Conservation (phyloP, 2,888 invertebrate genomes). For the Leistus spinibarbis region DNA sequence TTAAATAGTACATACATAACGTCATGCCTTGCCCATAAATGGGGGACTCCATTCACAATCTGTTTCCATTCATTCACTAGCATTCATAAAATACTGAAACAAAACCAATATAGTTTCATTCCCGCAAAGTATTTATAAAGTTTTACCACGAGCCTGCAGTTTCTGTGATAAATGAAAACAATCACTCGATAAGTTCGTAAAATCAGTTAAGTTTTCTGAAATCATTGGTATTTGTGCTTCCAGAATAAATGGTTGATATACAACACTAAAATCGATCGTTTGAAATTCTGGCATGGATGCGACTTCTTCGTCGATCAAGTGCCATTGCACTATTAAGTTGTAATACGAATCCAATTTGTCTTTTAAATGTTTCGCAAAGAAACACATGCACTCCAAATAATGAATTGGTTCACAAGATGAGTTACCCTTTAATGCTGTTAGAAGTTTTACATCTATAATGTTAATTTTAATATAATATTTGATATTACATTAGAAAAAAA, state of each 20-base stretch:
- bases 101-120: background rate
- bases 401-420: slow-evolving; percentile 56
- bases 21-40: too few species aligned
- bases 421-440: slow-evolving; percentile 54
- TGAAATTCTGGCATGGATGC: slow-evolving; percentile 57
- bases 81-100: background rate
- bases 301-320: slow-evolving; percentile 60
- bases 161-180: slow-evolving; percentile 71
- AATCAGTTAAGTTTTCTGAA: slow-evolving; percentile 57
- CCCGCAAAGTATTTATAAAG: background rate
- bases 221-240: slow-evolving; percentile 56
- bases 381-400: slow-evolving; percentile 63
- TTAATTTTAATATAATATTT: background rate
- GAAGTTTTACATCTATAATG: slow-evolving; percentile 54
- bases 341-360: slow-evolving; percentile 52
- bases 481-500: slow-evolving; percentile 8
- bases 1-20: too few species aligned
- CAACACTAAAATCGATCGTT: slow-evolving; percentile 64
- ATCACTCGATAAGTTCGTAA: slow-evolving; percentile 62
- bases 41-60: too few species aligned
- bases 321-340: slow-evolving; percentile 62
- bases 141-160: slow-evolving; percentile 61
- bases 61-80: too few species aligned
- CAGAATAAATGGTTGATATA: slow-evolving; percentile 60
- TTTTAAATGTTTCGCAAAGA: slow-evolving; percentile 56